These are phyloP conservation scores for Grapholita molesta DNA, from an alignment of 1,140 invertebrate species.

Conservation along the genomic window DNA sequence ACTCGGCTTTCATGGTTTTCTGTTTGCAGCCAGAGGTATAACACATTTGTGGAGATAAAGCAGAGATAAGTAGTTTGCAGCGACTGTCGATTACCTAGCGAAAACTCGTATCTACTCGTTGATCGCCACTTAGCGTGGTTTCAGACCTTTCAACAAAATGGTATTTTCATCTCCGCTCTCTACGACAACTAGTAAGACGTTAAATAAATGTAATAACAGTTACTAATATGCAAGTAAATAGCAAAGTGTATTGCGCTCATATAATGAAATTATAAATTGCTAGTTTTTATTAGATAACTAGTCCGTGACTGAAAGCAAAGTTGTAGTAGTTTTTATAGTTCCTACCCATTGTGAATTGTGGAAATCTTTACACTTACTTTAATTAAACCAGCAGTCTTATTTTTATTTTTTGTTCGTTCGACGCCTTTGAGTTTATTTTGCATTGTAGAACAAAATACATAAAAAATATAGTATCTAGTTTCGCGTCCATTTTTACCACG, in stretches of 20 bases:
- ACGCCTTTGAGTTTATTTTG: not conserved
- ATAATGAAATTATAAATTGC: not conserved
- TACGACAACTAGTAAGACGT: too few relatives aligned
- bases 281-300: not conserved
- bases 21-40: not conserved
- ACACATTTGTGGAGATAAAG: not conserved
- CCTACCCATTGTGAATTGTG: not conserved
- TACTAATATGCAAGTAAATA: too few relatives aligned
- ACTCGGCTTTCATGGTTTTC: constrained; percentile 29
- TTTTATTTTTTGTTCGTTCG: not conserved
- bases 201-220: too few relatives aligned
- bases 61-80: not conserved
- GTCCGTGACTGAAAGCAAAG: not conserved
- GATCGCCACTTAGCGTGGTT: not conserved
- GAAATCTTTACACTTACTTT: not conserved
- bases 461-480: too few relatives aligned
- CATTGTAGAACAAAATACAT: not conserved
- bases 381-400: not conserved
- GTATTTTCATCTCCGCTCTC: too few relatives aligned
- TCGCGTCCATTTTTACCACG: too few relatives aligned
- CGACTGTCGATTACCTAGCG: not conserved
- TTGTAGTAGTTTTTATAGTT: not conserved
- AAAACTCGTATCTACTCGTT: too few relatives aligned
- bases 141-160: too few relatives aligned
- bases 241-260: not conserved